Conservation (phyloP, 2,888 invertebrate genomes). For the Anaspis maculata region DNA sequence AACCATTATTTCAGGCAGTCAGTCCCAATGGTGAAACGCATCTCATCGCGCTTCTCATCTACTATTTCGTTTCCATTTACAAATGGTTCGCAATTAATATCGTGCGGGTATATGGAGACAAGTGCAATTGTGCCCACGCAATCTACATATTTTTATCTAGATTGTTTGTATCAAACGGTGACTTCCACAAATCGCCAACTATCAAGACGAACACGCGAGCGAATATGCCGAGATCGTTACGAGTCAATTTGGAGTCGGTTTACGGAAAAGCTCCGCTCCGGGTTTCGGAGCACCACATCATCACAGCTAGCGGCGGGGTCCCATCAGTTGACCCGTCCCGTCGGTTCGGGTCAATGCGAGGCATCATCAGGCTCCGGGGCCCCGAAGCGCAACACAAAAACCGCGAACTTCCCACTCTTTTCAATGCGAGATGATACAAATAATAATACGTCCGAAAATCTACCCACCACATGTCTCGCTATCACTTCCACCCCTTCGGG, state of each 20-base stretch:
- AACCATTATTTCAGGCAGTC: no score
- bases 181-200: constrained; percentile 21
- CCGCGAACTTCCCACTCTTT: no score
- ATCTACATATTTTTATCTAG: constrained; percentile 19
- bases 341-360: no score
- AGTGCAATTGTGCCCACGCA: constrained; percentile 15
- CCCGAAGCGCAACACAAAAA: no score
- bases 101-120: constrained; percentile 4
- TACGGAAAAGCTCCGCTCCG: neutral
- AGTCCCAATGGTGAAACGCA: no score
- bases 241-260: constrained; percentile 28
- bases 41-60: no score
- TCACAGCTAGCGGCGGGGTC: neutral
- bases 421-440: no score
- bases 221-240: constrained; percentile 29
- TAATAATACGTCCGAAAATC: no score
- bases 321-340: no score
- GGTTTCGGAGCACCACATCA: constrained; percentile 1
- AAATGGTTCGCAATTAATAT: constrained; percentile 14
- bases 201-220: constrained; percentile 19
- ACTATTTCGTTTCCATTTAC: constrained; percentile 3
- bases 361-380: no score
- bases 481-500: no score
- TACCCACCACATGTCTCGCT: no score
- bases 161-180: constrained; percentile 23